These are phyloP conservation scores for Plutomurus gul DNA, from an alignment of 1,140 invertebrate species.

Conservation along the genomic window DNA sequence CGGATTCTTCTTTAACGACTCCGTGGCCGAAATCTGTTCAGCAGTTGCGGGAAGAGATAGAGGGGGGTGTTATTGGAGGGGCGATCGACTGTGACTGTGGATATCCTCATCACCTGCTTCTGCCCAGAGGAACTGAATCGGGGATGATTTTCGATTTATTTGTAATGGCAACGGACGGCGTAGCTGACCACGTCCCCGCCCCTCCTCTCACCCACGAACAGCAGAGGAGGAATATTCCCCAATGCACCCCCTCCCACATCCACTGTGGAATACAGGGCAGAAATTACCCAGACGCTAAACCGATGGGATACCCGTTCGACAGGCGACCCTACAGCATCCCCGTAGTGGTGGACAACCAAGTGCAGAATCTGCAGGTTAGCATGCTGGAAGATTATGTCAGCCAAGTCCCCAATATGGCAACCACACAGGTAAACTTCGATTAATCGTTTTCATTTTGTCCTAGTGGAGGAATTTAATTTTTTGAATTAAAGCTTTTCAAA, in stretches of 20 bases:
- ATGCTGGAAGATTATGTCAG: neutral
- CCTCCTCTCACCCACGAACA: neutral
- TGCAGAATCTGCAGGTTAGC: neutral
- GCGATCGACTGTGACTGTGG: conserved; percentile 73
- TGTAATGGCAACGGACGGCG: conserved; percentile 79
- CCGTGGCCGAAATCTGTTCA: conserved; percentile 67
- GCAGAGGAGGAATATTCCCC: neutral
- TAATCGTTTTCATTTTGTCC: neutral
- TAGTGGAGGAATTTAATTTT: neutral
- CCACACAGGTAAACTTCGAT: neutral
- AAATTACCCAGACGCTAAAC: conserved; percentile 56
- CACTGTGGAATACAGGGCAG: conserved; percentile 62
- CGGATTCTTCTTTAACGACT: conserved; percentile 68
- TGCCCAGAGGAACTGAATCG: conserved; percentile 71
- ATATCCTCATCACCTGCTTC: conserved; percentile 83
- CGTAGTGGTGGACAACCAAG: neutral
- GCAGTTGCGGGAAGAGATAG: conserved; percentile 60
- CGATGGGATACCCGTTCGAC: conserved; percentile 55
- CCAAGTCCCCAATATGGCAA: neutral
- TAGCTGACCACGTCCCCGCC: conserved; percentile 63
- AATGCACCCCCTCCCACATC: neutral
- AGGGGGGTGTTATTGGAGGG: neutral
- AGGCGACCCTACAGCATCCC: neutral
- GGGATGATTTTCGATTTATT: conserved; percentile 74
- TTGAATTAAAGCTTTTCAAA: neutral